Evolutionary conservation across 2,888 invertebrate species (phyloP), one percentile per base, ranked within the genome.

Genomic region (Caenorhabditis zanzibari): DNA sequence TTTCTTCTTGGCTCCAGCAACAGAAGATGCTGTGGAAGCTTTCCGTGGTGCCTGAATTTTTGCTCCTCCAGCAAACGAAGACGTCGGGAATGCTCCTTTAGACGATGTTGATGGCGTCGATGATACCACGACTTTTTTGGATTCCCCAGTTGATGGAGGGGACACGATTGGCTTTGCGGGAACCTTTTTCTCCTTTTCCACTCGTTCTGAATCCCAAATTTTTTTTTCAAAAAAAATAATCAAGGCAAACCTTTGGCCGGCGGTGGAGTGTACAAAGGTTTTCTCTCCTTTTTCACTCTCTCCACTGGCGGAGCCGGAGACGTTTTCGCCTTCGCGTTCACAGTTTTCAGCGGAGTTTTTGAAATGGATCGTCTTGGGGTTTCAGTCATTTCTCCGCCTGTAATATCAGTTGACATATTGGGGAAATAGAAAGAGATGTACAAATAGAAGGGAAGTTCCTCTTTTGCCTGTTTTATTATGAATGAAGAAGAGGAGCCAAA

Each of bases 251-350:
- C 86, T 84, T 88, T 88, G 2, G 86, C 81, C 26, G 88, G 85
- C 12, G 88, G 88, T 24, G 88, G 71, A n/a, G 81, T 83, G 63
- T 86, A 86, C 63, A 86, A 74, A 28, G 86, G 88, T 52, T 88
- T 87, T 28, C 87, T 66, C 49, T 87, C 85, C 64, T 85, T 85
- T 59, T 87, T 87, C 19, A 52, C 69, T 52, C 85, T 47, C 54
- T 87, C 87, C 5, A 84, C 80, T 24, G 82, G 81, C 22, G 86
- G 83, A 32, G 82, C 73, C 19, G 82, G 76, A 5, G 76, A 64
- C 32, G 72, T 58, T 38, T 74, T 75, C 26, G 66, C 58, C 28
- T 79, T 75, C 9, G 69, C 81, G 49, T 84, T 85, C 26, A 82
- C 72, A 1, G 83, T 72, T 56, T 82, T 87, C 38, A 84, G 68